Base-by-base conservation (phyloP, 2,797 vertebrate species). In the Benthosema pterotum region DNA sequence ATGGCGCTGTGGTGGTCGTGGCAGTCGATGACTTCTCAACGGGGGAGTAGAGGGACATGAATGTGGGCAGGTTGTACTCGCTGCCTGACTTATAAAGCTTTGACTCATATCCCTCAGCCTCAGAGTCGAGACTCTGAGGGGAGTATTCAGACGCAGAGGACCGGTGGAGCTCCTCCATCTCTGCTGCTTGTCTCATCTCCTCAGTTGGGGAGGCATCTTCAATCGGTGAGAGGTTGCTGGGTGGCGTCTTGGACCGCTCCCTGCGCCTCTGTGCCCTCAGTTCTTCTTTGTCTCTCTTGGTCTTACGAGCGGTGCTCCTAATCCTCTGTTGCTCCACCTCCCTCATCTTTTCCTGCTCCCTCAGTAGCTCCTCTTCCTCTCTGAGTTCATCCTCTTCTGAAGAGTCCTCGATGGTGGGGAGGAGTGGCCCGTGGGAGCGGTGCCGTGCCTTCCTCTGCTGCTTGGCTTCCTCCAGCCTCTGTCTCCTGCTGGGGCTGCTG, bases 141-240 rank as follows among this genome's bases (percentile, higher is more conserved):
- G 97, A 98, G 85, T 99, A 99, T 83, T 99, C 98, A 0, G 98
- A 99, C 75, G 98, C 98, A 63, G 97, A 99, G 8, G 98, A 99
- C 12, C 98, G 95, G 74, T 99, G 98, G 4, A 99, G 93, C 82
- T 99, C 98, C 73, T 99, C 98, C 98, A 99, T 99, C 91, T 99
- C 98, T 0, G 98, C 98, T 0, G 98, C 98, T 87, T 99, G 98
- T 73, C 98, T 92, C 67, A 99, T 90, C 65, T 99, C 98, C 76
- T 99, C 98, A 0, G 98, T 99, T 38, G 98, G 98, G 6, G 98
- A 99, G 47, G 98, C 98, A 0, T 99, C 98, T 84, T 99, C 98
- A 1, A 99, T 99, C 9, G 98, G 98, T 0, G 98, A 99, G n/a
- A 99, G 93, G 83, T 99, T 99, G 78, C 98, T 99, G 0, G 98